A percentile compares a stretch with the other conserved stretches of the same genome.
phyloP scores from a whole-genome alignment of 2,797 vertebrate genomes.

The Ammospiza maritima region DNA sequence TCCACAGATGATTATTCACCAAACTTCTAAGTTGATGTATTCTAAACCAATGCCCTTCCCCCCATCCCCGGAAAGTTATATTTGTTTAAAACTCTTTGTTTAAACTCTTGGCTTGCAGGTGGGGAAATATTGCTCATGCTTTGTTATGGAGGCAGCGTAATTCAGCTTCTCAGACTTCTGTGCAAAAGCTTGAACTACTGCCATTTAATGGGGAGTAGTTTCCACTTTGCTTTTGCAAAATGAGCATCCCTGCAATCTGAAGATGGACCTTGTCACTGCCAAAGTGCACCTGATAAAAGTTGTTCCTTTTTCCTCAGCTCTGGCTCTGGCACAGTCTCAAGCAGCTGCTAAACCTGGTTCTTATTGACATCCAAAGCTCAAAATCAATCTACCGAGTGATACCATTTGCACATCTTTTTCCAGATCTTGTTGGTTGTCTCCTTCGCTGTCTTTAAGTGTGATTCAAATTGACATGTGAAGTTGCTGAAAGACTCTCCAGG shows the following conservation, averaged over 20 bases:
- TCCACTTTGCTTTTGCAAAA: neutral
- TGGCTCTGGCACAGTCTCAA: neutral
- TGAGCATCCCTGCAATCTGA: neutral
- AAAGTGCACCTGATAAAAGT: neutral
- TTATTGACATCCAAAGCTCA: neutral
- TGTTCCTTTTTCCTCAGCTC: neutral
- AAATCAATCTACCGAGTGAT: rapidly evolving
- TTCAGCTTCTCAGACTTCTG: conserved; percentile 12
- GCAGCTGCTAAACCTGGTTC: neutral
- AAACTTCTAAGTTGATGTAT: neutral
- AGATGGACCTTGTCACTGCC: neutral
- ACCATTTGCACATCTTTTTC: neutral
- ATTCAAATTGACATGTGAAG: neutral
- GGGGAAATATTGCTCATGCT: conserved; percentile 58
- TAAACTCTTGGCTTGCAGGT: conserved; percentile 60
- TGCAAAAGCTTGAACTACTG: neutral
- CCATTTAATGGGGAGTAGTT: neutral
- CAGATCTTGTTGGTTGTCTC: neutral
- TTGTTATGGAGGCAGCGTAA: neutral
- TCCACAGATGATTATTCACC: conserved; percentile 28
- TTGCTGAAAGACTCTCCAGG: neutral
- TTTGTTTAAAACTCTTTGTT: conserved; percentile 64
- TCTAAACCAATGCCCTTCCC: neutral
- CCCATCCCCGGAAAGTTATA: neutral
- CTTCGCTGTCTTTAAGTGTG: neutral